phyloP scores from a whole-genome alignment of 2,888 invertebrate genomes.

The Cyrtodaria siliqua region DNA sequence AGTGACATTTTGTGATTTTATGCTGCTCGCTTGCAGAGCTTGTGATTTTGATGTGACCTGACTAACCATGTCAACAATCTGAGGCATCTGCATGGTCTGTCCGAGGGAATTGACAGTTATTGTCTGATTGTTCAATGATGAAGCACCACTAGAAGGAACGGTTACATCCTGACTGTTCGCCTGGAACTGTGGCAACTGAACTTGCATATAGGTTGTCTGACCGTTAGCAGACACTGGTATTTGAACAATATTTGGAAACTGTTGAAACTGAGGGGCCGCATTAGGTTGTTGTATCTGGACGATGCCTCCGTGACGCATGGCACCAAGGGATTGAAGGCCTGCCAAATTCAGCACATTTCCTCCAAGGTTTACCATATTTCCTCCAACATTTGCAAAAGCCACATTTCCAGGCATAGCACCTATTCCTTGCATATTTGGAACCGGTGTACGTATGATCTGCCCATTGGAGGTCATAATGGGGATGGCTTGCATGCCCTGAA shows the following conservation, averaged over 20 bases:
- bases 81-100: constrained; percentile 16
- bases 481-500: constrained; percentile 52
- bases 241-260: constrained; percentile 90
- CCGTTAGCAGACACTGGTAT: constrained; percentile 95
- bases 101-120: constrained; percentile 17
- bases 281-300: constrained; percentile 82
- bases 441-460: constrained; percentile 77
- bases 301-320: constrained; percentile 53
- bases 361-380: constrained; percentile 78
- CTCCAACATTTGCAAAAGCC: constrained; percentile 66
- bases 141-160: constrained; percentile 28
- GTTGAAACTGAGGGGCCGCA: constrained; percentile 83
- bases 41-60: constrained; percentile 27
- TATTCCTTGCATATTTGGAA: constrained; percentile 57
- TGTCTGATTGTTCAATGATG: constrained; percentile 10
- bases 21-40: constrained; percentile 2
- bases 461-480: constrained; percentile 74
- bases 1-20: constrained; percentile 7
- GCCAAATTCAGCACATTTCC: constrained; percentile 77
- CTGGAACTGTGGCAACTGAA: constrained; percentile 92
- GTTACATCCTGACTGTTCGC: constrained; percentile 39
- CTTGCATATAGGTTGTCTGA: constrained; percentile 97
- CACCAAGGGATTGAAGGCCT: constrained; percentile 59
- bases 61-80: constrained; percentile 32
- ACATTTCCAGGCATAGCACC: constrained; percentile 58